Evolutionary conservation across 2,113 vertebrate genomes (phyloP).

Genomic region (Petromus typicus): DNA sequence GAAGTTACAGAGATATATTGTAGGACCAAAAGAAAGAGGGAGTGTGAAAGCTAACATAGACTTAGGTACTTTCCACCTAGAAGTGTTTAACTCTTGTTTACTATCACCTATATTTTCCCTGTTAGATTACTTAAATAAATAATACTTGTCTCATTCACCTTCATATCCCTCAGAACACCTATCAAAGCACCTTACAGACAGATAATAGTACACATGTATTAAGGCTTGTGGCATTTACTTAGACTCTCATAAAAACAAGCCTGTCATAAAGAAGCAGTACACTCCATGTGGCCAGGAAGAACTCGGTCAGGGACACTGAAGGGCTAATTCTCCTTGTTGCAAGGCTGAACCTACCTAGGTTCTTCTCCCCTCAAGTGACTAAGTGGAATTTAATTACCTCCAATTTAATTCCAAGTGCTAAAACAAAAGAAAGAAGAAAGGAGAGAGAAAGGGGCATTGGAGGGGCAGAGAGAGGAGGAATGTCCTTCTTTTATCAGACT

Average conservation of each 20-base stretch:
- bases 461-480: background rate
- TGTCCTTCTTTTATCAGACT: background rate
- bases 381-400: background rate
- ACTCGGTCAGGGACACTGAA: background rate
- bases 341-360: background rate
- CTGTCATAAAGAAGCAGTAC: background rate
- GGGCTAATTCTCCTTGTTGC: background rate
- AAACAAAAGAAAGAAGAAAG: background rate
- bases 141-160: background rate
- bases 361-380: background rate
- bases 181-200: background rate
- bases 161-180: background rate
- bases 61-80: background rate
- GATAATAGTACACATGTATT: background rate
- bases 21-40: background rate
- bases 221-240: background rate
- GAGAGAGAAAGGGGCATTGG: fast-evolving
- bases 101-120: background rate
- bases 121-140: background rate
- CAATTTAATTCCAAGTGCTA: background rate
- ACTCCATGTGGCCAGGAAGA: background rate
- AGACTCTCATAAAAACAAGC: background rate
- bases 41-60: background rate
- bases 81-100: background rate
- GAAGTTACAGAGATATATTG: background rate